Percentiles rank a stretch among this genome's conserved stretches.
These are phyloP conservation scores for Sparus aurata DNA, from an alignment of 2,797 vertebrate genomes.

Conservation along the genomic window DNA sequence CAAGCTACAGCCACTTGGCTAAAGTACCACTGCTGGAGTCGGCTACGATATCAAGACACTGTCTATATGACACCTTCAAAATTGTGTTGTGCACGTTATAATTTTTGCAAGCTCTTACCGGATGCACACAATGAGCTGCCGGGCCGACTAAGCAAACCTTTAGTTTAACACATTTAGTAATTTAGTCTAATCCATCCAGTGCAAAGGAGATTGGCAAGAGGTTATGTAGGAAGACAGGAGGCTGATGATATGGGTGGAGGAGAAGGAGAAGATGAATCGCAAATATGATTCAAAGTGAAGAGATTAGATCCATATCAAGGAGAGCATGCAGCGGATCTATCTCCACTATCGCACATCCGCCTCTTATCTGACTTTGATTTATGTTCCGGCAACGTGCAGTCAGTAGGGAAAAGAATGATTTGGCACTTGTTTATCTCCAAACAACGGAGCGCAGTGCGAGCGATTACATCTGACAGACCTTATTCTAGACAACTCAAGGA, in stretches of 20 bases:
- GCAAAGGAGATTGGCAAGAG: slow-evolving; percentile 41
- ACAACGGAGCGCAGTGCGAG: slow-evolving; percentile 39
- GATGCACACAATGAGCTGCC: no score
- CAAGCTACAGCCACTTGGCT: no score
- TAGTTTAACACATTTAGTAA: no score
- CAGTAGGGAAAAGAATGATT: slow-evolving; percentile 31
- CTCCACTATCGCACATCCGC: slow-evolving; percentile 56
- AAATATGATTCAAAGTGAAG: slow-evolving; percentile 64
- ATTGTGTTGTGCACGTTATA: no score
- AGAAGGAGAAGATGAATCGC: slow-evolving; percentile 64
- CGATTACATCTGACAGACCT: slow-evolving; percentile 44
- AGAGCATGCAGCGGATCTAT: slow-evolving; percentile 49
- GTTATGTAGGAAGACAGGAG: slow-evolving; percentile 44
- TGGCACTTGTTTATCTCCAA: slow-evolving; percentile 61
- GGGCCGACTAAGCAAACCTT: no score
- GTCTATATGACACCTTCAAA: no score
- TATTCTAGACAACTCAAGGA: slow-evolving; percentile 61
- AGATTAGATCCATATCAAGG: slow-evolving; percentile 75
- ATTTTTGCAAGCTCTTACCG: no score
- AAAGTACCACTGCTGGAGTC: no score
- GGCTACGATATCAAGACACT: no score
- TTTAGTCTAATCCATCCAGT: slow-evolving; percentile 42
- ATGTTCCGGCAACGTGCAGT: slow-evolving; percentile 47
- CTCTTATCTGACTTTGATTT: slow-evolving; percentile 74
- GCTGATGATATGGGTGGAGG: slow-evolving; percentile 48